A percentile compares a stretch with the other conserved stretches of the same genome.
phyloP scores from a whole-genome alignment of 2,888 invertebrate genomes.

The Agrochola macilenta region DNA sequence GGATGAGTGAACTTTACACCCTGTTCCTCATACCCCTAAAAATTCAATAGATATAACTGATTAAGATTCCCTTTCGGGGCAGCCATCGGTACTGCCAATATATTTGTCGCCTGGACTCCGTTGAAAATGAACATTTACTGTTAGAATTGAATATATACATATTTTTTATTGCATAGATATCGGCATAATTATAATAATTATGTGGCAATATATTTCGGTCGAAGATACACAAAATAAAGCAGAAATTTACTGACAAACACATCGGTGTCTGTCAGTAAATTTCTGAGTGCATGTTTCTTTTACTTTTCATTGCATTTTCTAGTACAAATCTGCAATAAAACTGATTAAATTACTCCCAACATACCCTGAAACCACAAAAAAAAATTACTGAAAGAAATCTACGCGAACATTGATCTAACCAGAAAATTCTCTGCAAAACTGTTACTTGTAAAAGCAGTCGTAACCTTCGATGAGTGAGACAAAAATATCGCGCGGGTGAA shows the following conservation, averaged over 20 bases:
- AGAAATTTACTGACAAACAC: not conserved
- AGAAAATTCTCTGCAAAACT: slow-evolving; percentile 62
- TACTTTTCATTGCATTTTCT: no score
- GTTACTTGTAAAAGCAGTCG: slow-evolving; percentile 65
- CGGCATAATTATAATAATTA: not conserved
- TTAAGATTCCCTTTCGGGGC: not conserved
- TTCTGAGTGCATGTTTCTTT: no score
- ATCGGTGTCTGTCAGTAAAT: no score
- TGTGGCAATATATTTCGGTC: not conserved
- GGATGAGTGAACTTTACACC: no score
- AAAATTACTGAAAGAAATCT: slow-evolving; percentile 14
- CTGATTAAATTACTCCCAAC: not conserved
- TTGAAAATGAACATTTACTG: no score
- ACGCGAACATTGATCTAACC: slow-evolving; percentile 56
- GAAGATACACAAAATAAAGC: not conserved
- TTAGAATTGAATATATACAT: not conserved
- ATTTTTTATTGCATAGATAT: not conserved
- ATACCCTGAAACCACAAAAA: not conserved
- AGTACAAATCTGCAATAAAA: not conserved
- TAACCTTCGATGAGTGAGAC: slow-evolving; percentile 85
- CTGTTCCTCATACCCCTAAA: no score
- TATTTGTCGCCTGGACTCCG: not conserved
- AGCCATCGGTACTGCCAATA: not conserved
- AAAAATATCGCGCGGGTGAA: slow-evolving; percentile 83
- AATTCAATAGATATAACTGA: no score